These are phyloP conservation scores for Oxygymnocypris stewartii DNA, from an alignment of 2,113 vertebrate species.

Conservation along the genomic window DNA sequence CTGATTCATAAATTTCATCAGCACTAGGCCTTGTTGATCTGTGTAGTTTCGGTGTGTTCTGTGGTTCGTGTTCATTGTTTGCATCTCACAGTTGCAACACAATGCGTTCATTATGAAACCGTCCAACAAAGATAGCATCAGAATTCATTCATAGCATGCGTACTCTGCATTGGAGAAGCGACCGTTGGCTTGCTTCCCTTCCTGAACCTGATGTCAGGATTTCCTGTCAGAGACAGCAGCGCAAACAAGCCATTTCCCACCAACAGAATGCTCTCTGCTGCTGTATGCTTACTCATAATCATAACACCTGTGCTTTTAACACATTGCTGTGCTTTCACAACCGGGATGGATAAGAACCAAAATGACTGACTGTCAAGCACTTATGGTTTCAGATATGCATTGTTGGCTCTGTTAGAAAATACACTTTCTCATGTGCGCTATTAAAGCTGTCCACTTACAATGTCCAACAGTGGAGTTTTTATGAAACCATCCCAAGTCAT, in stretches of 20 bases:
- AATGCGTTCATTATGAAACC: slow-evolving; percentile 5
- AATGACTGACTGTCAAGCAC: background rate
- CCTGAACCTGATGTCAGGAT: background rate
- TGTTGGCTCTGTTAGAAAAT: background rate
- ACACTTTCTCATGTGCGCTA: background rate
- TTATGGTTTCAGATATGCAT: background rate
- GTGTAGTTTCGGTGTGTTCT: background rate
- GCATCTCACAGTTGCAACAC: background rate
- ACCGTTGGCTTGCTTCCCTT: background rate
- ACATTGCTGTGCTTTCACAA: background rate
- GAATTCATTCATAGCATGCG: slow-evolving; percentile 23
- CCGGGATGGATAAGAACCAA: background rate
- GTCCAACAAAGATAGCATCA: background rate
- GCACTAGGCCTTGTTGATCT: background rate
- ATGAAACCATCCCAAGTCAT: background rate
- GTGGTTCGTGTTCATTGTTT: background rate
- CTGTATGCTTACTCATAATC: slow-evolving; percentile 48
- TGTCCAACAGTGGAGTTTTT: background rate
- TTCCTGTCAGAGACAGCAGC: slow-evolving; percentile 40
- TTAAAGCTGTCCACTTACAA: background rate
- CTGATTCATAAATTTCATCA: background rate
- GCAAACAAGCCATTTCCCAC: slow-evolving; percentile 48
- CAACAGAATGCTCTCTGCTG: background rate
- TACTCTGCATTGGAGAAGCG: background rate
- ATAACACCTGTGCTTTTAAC: background rate